phyloP scores from a whole-genome alignment of 2,113 vertebrate species.

The Calypte anna region DNA sequence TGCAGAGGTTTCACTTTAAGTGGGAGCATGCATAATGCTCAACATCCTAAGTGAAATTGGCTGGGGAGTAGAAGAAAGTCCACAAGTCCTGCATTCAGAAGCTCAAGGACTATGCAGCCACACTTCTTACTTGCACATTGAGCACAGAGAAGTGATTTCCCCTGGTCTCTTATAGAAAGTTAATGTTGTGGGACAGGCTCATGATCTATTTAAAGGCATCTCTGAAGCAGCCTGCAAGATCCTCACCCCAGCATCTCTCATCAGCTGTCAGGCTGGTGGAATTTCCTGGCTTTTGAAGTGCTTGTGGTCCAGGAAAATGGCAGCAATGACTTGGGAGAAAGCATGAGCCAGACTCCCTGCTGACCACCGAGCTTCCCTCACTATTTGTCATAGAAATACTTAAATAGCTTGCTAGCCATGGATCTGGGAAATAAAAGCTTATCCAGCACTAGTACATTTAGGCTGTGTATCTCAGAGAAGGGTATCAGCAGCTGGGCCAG shows the following conservation, averaged over 20 bases:
- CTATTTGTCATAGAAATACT: slow-evolving; percentile 13
- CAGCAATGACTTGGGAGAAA: not conserved
- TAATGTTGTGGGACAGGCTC: slow-evolving; percentile 11
- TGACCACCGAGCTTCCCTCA: not conserved
- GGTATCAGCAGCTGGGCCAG: not conserved
- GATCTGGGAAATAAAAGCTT: not conserved
- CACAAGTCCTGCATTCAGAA: not conserved
- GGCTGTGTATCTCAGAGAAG: not conserved
- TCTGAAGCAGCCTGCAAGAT: not conserved
- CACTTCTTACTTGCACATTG: not conserved
- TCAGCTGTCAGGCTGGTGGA: slow-evolving; percentile 45
- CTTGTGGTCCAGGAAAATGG: slow-evolving; percentile 28
- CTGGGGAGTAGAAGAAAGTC: not conserved
- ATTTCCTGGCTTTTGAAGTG: slow-evolving; percentile 42
- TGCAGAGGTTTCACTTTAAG: not conserved
- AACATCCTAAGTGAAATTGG: not conserved
- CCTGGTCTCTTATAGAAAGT: slow-evolving; percentile 8
- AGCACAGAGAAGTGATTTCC: not conserved
- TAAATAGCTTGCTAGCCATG: not conserved
- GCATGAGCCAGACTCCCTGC: not conserved
- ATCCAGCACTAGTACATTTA: not conserved
- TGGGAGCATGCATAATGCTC: not conserved
- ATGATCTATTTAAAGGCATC: slow-evolving; percentile 38
- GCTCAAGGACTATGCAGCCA: not conserved
- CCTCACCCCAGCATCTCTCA: slow-evolving; percentile 1